A percentile compares a stretch with the other conserved stretches of the same genome.
Conservation (phyloP, 2,797 vertebrate genomes). For the Rousettus madagascariensis region DNA sequence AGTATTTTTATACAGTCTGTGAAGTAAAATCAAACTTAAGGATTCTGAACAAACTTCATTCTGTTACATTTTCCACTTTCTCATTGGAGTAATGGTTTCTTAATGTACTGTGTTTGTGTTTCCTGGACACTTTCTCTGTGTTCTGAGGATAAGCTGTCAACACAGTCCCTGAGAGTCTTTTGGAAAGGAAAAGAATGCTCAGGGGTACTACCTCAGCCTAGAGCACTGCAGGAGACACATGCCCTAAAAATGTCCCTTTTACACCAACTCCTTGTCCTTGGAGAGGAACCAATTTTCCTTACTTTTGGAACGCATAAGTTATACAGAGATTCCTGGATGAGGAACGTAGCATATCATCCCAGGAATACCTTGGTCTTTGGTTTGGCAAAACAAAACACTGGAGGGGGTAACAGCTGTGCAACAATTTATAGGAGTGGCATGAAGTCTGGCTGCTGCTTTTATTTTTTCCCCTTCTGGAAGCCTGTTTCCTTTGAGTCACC, state of each 20-base stretch:
- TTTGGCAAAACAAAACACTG: slow-evolving; percentile 15
- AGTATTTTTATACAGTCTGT: neutral
- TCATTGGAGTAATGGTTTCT: slow-evolving; percentile 4
- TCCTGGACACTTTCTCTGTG: neutral
- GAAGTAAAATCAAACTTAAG: neutral
- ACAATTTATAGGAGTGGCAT: neutral
- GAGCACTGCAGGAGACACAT: neutral
- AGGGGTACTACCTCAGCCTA: neutral
- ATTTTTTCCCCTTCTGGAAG: slow-evolving; percentile 27
- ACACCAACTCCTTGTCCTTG: slow-evolving; percentile 41
- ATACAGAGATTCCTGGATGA: neutral
- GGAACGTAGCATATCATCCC: neutral
- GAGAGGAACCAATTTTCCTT: slow-evolving; percentile 2
- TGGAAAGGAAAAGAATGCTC: neutral
- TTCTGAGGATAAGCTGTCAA: slow-evolving; percentile 54
- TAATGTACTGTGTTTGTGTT: neutral
- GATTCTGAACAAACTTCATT: slow-evolving; percentile 32
- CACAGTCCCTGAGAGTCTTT: neutral
- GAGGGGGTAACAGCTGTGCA: slow-evolving; percentile 28
- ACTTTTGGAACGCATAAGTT: neutral
- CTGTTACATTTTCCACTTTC: slow-evolving; percentile 54
- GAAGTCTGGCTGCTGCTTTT: neutral
- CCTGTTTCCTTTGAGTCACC: slow-evolving; percentile 63
- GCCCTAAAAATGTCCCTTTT: slow-evolving; percentile 9
- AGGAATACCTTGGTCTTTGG: slow-evolving; percentile 27